A percentile compares a stretch with the other conserved stretches of the same genome.
Evolutionary conservation across 2,888 invertebrate species (phyloP).

Genomic region (Platycheirus rosarum): DNA sequence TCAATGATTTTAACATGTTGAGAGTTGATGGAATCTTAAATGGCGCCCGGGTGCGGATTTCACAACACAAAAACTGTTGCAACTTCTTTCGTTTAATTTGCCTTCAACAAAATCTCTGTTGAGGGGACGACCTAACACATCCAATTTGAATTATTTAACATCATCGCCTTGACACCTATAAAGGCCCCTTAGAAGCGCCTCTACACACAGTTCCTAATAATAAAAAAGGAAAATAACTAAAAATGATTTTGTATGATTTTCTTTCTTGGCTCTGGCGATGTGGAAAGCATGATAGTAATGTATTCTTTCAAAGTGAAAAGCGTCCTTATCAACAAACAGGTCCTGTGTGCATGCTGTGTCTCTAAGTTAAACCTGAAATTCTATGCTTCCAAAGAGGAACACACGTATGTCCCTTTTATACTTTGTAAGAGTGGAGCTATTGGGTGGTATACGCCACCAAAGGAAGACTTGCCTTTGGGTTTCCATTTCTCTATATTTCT

Average conservation of each 20-base stretch:
- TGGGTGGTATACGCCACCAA: not conserved
- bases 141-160: too few species aligned
- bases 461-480: not conserved
- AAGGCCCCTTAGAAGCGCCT: slow-evolving; percentile 31
- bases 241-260: slow-evolving; percentile 34
- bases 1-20: too few species aligned
- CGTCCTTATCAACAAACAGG: slow-evolving; percentile 50
- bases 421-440: not conserved
- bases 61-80: too few species aligned
- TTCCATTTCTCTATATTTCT: slow-evolving; percentile 46
- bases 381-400: slow-evolving; percentile 39
- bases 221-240: not conserved
- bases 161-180: slow-evolving; percentile 9
- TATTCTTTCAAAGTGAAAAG: slow-evolving; percentile 49
- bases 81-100: too few species aligned
- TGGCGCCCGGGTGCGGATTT: too few species aligned
- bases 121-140: too few species aligned
- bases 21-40: too few species aligned
- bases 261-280: slow-evolving; percentile 17
- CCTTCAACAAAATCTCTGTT: too few species aligned
- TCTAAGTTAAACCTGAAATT: slow-evolving; percentile 62
- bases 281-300: slow-evolving; percentile 42
- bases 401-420: slow-evolving; percentile 35
- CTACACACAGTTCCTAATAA: not conserved
- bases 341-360: slow-evolving; percentile 12